A percentile compares a stretch with the other conserved stretches of the same genome.
phyloP scores from a whole-genome alignment of 2,113 vertebrate genomes.

The Pterocles orientalis region DNA sequence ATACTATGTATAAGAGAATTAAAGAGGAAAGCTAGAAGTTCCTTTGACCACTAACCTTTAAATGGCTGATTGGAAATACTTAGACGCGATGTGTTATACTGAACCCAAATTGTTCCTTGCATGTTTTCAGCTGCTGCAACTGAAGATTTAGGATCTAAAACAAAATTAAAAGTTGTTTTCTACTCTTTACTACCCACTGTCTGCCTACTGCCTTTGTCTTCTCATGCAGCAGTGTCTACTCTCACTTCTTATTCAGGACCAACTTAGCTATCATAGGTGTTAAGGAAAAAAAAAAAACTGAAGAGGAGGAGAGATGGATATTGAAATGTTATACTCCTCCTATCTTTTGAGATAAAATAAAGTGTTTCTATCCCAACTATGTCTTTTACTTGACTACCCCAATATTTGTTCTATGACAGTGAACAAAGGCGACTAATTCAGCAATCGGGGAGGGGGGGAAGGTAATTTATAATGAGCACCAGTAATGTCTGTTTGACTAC shows the following conservation, averaged over 20 bases:
- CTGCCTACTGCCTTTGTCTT: conserved; percentile 38
- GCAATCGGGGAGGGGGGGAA: not conserved
- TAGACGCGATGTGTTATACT: not conserved
- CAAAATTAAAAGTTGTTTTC: conserved; percentile 46
- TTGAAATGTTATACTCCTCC: conserved; percentile 9
- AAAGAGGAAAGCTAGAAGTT: not conserved
- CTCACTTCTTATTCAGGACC: conserved; percentile 47
- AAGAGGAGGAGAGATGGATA: not conserved
- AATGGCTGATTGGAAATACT: conserved; percentile 15
- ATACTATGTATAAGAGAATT: conserved; percentile 67
- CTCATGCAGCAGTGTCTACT: conserved; percentile 8
- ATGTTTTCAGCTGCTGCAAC: conserved; percentile 61
- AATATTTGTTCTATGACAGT: not conserved
- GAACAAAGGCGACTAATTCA: conserved; percentile 5
- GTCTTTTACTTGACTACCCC: conserved; percentile 59
- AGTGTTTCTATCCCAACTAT: conserved; percentile 57
- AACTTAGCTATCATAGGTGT: conserved; percentile 21
- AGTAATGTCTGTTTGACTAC: not conserved
- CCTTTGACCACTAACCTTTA: conserved; percentile 27
- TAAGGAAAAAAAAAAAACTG: not conserved
- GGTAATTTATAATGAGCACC: not conserved
- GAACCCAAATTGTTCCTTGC: conserved; percentile 54
- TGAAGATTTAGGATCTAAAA: conserved; percentile 26
- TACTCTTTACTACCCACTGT: conserved; percentile 58
- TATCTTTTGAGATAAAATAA: conserved; percentile 53